Percentiles rank a stretch among this genome's conserved stretches.
Conservation (phyloP, 2,888 invertebrate genomes). For the Cosmia trapezina region DNA sequence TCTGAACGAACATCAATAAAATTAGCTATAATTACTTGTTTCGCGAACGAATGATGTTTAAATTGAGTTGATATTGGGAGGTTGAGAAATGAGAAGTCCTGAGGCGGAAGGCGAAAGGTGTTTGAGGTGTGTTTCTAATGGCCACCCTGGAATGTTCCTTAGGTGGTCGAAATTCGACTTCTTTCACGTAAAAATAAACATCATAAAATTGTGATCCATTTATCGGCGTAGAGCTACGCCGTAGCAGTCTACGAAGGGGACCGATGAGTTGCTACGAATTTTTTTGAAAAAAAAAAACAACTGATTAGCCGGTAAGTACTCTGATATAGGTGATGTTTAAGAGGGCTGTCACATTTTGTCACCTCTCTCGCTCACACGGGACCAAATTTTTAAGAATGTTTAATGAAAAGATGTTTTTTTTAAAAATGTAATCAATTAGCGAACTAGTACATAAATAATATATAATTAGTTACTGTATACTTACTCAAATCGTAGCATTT, state of each 20-base stretch:
- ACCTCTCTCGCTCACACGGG: no score
- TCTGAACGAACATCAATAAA: conserved; percentile 57
- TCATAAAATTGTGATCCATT: not conserved
- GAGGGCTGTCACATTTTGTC: no score
- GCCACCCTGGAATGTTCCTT: conserved; percentile 1
- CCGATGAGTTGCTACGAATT: not conserved
- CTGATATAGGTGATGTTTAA: not conserved
- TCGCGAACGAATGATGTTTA: conserved; percentile 53
- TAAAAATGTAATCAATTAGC: no score
- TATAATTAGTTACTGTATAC: no score
- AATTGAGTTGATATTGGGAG: conserved; percentile 51
- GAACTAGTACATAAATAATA: no score
- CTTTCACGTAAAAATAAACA: not conserved
- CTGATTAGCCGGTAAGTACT: not conserved
- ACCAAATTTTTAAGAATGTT: no score
- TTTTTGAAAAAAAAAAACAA: not conserved
- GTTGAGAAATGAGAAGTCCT: conserved; percentile 30
- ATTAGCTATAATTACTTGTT: conserved; percentile 61
- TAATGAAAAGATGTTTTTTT: no score
- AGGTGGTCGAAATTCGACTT: conserved; percentile 11
- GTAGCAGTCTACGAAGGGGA: not conserved
- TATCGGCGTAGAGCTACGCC: not conserved
- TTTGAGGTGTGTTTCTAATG: conserved; percentile 34
- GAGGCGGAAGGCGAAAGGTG: conserved; percentile 37
- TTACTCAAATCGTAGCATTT: not conserved